phyloP scores from a whole-genome alignment of 2,113 vertebrate species.

The Apodemus sylvaticus region DNA sequence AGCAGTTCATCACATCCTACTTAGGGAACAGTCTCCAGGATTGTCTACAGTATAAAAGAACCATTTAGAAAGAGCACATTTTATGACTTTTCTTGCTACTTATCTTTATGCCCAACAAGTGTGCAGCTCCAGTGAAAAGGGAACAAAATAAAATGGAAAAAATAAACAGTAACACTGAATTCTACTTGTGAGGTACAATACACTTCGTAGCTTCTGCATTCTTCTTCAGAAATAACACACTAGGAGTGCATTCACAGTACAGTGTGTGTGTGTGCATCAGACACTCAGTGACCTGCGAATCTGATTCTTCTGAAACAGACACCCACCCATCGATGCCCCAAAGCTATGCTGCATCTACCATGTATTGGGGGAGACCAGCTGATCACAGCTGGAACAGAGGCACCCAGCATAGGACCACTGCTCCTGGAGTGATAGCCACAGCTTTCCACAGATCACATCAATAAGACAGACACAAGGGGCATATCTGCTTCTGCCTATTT shows the following conservation, averaged over 20 bases:
- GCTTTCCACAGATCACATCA: neutral
- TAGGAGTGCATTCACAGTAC: neutral
- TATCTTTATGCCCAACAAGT: constrained; percentile 22
- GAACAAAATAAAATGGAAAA: constrained; percentile 10
- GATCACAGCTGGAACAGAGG: neutral
- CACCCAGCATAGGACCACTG: neutral
- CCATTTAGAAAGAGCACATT: constrained; percentile 15
- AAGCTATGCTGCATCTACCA: neutral
- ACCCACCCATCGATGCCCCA: neutral
- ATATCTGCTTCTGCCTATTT: neutral
- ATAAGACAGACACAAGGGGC: neutral
- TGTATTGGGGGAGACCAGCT: neutral
- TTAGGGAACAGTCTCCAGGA: neutral
- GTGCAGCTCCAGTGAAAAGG: neutral
- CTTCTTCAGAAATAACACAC: neutral
- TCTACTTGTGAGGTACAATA: constrained; percentile 20
- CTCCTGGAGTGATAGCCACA: neutral
- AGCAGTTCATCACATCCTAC: neutral
- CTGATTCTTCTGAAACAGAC: neutral
- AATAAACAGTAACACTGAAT: neutral
- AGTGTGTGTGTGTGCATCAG: neutral
- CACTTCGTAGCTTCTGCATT: neutral
- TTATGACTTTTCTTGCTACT: constrained; percentile 14
- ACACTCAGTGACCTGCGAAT: neutral
- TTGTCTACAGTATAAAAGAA: constrained; percentile 21